Evolutionary conservation across 1,140 invertebrate species (phyloP).

Genomic region (Rhynchophorus ferrugineus): DNA sequence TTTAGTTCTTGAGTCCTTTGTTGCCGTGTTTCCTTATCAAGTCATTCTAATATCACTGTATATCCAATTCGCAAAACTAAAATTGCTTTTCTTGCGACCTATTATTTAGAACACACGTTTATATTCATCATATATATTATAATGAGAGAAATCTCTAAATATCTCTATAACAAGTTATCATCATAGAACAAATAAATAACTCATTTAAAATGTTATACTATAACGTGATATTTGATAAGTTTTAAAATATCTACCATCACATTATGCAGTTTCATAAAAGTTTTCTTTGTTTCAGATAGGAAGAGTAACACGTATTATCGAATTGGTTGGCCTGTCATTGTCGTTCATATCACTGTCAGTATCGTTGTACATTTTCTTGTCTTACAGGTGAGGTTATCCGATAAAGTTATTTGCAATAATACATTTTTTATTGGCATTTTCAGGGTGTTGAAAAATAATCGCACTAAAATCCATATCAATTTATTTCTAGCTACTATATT

Average conservation of each 20-base stretch:
- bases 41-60: too few species aligned
- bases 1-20: too few species aligned
- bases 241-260: too few species aligned
- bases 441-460: constrained; percentile 73
- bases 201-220: not conserved
- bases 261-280: too few species aligned
- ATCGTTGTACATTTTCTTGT: constrained; percentile 72
- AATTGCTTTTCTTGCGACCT: too few species aligned
- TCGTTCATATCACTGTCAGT: constrained; percentile 67
- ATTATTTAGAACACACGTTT: too few species aligned
- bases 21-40: too few species aligned
- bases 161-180: too few species aligned
- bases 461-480: constrained; percentile 82
- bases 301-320: constrained; percentile 63
- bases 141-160: too few species aligned
- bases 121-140: too few species aligned
- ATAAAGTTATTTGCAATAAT: not conserved
- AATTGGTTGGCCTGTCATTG: constrained; percentile 70
- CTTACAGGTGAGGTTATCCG: constrained; percentile 75
- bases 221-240: constrained; percentile 14
- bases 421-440: constrained; percentile 4
- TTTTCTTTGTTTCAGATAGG: constrained; percentile 70
- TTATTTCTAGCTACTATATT: constrained; percentile 80
- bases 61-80: too few species aligned
- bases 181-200: too few species aligned